Percentiles rank a stretch among this genome's conserved stretches.
These are phyloP conservation scores for Tethea ocularis DNA, from an alignment of 2,888 invertebrate species.

Conservation along the genomic window DNA sequence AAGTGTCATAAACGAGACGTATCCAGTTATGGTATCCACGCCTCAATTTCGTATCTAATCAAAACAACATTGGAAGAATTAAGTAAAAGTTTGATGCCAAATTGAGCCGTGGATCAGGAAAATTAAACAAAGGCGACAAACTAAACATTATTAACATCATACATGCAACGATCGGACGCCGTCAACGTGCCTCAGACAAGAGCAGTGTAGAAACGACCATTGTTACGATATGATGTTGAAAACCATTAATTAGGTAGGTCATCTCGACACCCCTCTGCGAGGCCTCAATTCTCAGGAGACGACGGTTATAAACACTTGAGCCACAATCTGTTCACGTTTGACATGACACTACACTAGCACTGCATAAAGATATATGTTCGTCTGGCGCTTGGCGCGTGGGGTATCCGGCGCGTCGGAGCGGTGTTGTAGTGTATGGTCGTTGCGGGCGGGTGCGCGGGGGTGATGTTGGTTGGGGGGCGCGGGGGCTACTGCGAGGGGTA, in stretches of 20 bases:
- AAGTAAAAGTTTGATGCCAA: not conserved
- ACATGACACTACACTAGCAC: slow-evolving; percentile 4
- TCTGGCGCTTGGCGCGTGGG: not conserved
- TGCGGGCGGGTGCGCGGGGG: slow-evolving; percentile 20
- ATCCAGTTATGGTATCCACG: not conserved
- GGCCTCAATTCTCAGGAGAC: not conserved
- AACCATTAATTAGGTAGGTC: not conserved
- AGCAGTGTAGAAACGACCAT: not conserved
- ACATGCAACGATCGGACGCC: not conserved
- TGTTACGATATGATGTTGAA: not conserved
- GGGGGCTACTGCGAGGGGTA: slow-evolving; percentile 92
- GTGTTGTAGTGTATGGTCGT: too few relatives aligned
- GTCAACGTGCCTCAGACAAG: not conserved
- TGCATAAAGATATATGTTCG: not conserved
- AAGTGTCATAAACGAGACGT: not conserved
- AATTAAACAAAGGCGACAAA: not conserved
- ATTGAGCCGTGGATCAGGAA: not conserved
- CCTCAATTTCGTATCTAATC: not conserved
- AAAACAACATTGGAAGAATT: not conserved
- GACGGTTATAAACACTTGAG: not conserved
- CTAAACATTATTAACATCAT: not conserved
- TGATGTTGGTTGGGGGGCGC: slow-evolving; percentile 20
- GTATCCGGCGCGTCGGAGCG: too few relatives aligned
- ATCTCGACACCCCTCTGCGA: not conserved
- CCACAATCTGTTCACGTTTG: not conserved